phyloP scores from a whole-genome alignment of 2,797 vertebrate genomes.

The Acanthis flammea region DNA sequence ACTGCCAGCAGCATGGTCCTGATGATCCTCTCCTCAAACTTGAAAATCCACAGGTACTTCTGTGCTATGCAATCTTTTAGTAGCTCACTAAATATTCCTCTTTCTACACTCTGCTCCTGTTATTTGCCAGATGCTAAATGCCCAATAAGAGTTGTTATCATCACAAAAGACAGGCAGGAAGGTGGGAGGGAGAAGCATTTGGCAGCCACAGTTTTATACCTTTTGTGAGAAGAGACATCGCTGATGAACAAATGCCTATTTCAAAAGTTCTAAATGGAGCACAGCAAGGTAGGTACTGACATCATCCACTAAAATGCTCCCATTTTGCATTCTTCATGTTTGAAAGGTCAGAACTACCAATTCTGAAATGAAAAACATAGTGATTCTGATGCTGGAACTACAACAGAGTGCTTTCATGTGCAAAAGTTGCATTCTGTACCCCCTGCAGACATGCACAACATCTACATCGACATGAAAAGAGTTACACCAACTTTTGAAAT shows the following conservation, averaged over 20 bases:
- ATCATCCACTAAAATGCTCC: neutral
- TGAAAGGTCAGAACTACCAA: neutral
- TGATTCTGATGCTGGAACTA: neutral
- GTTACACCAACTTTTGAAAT: neutral
- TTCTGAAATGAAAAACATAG: neutral
- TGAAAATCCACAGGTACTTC: neutral
- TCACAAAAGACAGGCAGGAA: neutral
- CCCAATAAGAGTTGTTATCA: neutral
- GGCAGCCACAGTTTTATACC: neutral
- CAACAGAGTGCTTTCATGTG: neutral
- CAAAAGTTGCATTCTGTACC: neutral
- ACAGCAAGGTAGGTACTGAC: neutral
- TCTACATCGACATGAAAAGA: neutral
- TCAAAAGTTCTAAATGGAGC: neutral
- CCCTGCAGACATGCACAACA: neutral
- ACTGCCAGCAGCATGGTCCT: neutral
- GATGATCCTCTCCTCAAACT: neutral
- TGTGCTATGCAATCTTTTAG: neutral
- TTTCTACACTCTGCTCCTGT: neutral
- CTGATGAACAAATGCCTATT: neutral
- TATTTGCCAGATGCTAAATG: neutral
- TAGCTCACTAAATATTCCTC: neutral
- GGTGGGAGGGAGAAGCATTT: neutral
- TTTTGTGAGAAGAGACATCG: neutral
- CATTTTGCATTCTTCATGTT: neutral